phyloP scores from a whole-genome alignment of 2,113 vertebrate genomes.

The Pteruthius melanotis region DNA sequence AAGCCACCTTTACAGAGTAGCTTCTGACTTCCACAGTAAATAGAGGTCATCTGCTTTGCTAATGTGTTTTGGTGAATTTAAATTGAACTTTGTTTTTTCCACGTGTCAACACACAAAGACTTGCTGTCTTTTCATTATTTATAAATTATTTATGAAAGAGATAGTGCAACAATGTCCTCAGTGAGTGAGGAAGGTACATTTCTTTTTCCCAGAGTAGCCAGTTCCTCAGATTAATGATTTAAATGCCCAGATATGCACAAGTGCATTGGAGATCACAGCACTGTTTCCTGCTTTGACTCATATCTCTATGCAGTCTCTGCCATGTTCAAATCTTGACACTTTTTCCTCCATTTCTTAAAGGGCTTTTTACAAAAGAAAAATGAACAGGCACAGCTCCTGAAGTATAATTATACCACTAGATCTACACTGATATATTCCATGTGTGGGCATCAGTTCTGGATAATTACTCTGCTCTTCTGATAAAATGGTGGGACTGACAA shows the following conservation, averaged over 20 bases:
- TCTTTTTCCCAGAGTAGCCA: not conserved
- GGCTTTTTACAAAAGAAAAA: not conserved
- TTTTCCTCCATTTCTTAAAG: not conserved
- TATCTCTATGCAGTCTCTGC: not conserved
- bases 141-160: not conserved
- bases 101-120: not conserved
- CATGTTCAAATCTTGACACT: not conserved
- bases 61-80: not conserved
- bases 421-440: not conserved
- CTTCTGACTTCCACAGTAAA: not conserved
- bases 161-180: not conserved
- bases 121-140: not conserved
- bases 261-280: not conserved
- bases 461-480: constrained; percentile 27
- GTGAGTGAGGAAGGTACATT: not conserved
- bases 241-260: not conserved
- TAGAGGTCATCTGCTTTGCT: not conserved
- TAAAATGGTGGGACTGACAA: not conserved
- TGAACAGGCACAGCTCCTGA: not conserved
- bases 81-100: not conserved
- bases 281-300: not conserved
- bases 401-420: constrained; percentile 3
- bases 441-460: not conserved
- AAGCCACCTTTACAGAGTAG: not conserved
- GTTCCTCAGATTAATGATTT: not conserved